Evolutionary conservation across 2,113 vertebrate species (phyloP).

Genomic region (Piaya cayana): DNA sequence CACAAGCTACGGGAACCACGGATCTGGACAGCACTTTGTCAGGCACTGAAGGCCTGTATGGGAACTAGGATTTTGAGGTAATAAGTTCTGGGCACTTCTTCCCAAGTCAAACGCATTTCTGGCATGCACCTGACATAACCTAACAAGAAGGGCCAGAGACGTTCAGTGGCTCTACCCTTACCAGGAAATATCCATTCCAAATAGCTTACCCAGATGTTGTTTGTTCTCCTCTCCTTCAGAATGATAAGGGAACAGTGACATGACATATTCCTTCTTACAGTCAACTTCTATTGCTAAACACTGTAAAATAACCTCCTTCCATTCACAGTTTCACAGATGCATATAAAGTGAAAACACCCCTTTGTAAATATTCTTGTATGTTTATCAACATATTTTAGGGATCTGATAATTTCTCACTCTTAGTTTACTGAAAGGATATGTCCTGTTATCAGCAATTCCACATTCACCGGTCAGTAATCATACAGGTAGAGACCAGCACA

Average conservation of each 20-base stretch:
- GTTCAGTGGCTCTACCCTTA: background rate
- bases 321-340: background rate
- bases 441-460: background rate
- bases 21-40: background rate
- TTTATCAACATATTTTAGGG: background rate
- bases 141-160: background rate
- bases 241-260: background rate
- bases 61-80: background rate
- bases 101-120: background rate
- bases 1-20: fast-evolving
- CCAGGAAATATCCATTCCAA: background rate
- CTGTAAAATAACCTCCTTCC: background rate
- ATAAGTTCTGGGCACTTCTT: background rate
- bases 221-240: background rate
- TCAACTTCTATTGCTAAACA: background rate
- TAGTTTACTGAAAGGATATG: background rate
- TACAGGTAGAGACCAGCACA: background rate
- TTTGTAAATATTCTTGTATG: background rate
- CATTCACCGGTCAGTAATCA: background rate
- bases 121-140: background rate
- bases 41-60: background rate
- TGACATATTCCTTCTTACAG: background rate
- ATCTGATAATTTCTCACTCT: background rate
- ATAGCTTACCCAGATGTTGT: background rate
- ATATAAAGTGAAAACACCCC: background rate